Base-by-base conservation (phyloP, 2,888 invertebrate species). In the Itoplectis maculator region DNA sequence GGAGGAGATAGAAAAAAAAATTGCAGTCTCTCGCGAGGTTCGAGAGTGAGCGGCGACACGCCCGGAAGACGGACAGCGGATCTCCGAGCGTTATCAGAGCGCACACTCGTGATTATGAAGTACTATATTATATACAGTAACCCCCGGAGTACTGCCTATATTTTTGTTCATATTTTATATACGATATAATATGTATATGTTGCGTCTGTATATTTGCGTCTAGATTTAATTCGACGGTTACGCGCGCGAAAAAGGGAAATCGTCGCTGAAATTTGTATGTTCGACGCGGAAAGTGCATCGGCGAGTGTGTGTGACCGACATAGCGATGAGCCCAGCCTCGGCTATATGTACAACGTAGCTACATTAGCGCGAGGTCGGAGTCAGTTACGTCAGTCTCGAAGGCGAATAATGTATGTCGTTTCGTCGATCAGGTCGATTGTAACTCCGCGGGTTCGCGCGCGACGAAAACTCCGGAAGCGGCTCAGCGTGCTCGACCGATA, bases 141-240 rank as follows among this genome's bases (percentile, higher is more conserved):
- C 23, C n/a, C n/a, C 40, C 42, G 42, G 29, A 29, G 42, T 56
- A 45, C 54, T 70, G 56, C 54, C 29, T 42, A 70, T 35, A 29
- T 42, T 23, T 42, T 40, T 56, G 2, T 70, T n/a, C n/a, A 8
- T 11, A 42, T 70, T 69, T 56, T 42, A 45, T 42, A 56, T 56
- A 42, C 42, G 40, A 56, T 70, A 42, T 56, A 40, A 40, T 23
- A 23, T 63, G 11, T 42, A 18, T 45, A 20, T 59, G 37, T 20
- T 35, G 18, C n/a, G 47, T 63, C 4, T 42, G 23, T 45, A 45
- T 59, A 59, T 20, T n/a, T 35, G 18, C 29, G 29, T 35, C 23
- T 68, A 68, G 49, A 11, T 8, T 56, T 42, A 54, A 0, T 7
- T 23, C 13, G 20, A 45, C 42, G 42, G 37, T 65, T 11, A 63